Conservation (phyloP, 1,140 invertebrate genomes). For the Polypedilum vanderplanki region DNA sequence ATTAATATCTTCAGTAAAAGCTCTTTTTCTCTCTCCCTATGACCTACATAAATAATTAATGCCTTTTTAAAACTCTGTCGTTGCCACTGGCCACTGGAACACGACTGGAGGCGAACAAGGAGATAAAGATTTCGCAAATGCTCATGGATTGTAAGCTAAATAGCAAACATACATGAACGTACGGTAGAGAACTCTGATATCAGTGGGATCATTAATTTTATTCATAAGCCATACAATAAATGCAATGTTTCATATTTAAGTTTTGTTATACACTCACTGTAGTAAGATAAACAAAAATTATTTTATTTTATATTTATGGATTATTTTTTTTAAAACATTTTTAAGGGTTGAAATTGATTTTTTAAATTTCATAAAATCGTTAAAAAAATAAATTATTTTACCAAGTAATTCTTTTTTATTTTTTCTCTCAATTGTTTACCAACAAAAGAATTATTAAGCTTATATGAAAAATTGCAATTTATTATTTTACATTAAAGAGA, state of each 20-base stretch:
- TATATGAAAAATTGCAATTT: neutral
- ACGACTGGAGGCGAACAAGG: no score
- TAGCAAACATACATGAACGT: neutral
- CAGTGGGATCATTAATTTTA: conserved; percentile 12
- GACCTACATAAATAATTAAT: neutral
- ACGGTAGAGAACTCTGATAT: neutral
- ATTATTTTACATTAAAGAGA: neutral
- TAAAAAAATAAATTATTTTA: neutral
- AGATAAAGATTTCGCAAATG: neutral
- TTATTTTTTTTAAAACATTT: no score
- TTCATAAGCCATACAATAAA: neutral
- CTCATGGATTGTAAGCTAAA: neutral
- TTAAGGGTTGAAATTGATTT: no score
- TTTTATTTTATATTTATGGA: no score
- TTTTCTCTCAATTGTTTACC: neutral
- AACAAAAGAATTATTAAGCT: neutral
- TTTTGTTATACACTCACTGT: no score
- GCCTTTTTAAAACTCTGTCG: neutral
- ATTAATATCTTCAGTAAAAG: no score
- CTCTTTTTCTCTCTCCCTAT: no score
- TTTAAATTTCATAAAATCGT: no score
- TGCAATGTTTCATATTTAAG: no score
- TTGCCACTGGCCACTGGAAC: neutral
- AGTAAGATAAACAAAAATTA: no score
- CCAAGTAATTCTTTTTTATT: neutral